phyloP scores from a whole-genome alignment of 1,140 invertebrate species.

The Phthorimaea operculella region DNA sequence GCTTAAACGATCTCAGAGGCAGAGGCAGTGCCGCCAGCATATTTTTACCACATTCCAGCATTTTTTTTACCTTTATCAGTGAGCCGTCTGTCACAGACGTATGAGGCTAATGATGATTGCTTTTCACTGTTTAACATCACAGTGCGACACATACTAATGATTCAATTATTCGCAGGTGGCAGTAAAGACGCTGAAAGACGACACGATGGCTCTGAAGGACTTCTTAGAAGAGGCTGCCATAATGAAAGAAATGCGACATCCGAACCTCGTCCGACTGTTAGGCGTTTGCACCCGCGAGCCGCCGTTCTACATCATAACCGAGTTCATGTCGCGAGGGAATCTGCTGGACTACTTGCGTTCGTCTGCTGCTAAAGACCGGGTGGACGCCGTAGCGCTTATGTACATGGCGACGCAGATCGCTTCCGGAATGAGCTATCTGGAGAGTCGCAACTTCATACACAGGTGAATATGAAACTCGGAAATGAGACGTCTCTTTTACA shows the following conservation, averaged over 20 bases:
- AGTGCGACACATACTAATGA: too few species aligned
- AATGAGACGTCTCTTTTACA: too few species aligned
- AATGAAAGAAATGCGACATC: conserved; percentile 99
- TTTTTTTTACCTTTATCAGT: too few species aligned
- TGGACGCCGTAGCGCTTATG: conserved; percentile 95
- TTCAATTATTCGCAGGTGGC: conserved; percentile 69
- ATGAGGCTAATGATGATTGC: too few species aligned
- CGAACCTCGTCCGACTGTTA: conserved; percentile 97
- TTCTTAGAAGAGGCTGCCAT: conserved; percentile 99
- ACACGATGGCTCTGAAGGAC: conserved; percentile 99
- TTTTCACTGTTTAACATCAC: too few species aligned
- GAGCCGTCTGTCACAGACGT: too few species aligned
- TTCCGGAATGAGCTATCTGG: conserved; percentile 98
- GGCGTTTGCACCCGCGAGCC: conserved; percentile 98
- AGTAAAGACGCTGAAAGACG: conserved; percentile 99
- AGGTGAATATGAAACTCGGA: conserved; percentile 69
- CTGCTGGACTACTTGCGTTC: conserved; percentile 92
- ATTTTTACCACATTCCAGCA: too few species aligned
- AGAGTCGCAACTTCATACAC: conserved; percentile 96
- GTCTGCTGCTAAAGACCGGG: conserved; percentile 87
- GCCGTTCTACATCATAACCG: conserved; percentile 99
- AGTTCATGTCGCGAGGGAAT: conserved; percentile 99
- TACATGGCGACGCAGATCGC: conserved; percentile 99
- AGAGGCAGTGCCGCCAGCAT: too few species aligned
- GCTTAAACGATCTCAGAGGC: too few species aligned